Evolutionary conservation across 2,113 vertebrate genomes (phyloP), one percentile per base, ranked within the genome.

Genomic region (Perccottus glenii): DNA sequence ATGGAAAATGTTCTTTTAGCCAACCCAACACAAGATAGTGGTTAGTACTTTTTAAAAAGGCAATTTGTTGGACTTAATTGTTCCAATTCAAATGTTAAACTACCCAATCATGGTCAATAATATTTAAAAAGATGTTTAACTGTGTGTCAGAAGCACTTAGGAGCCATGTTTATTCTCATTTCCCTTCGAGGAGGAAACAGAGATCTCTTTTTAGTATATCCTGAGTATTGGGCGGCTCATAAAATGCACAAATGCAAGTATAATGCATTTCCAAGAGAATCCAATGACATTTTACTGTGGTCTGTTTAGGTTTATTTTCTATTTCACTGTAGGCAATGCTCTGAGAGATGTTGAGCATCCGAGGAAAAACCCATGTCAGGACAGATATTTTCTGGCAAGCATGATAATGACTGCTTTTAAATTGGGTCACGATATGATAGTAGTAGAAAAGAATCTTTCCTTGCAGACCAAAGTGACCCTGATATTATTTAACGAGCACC

Each of bases 401-500:
- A 40, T 59, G 48, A 7, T 56, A 61, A 72, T 14, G 45, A 53
- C 27, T 66, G 51, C 44, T 72, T 69, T 70, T 67, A 60, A 67
- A 15, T 56, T 69, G 48, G 19, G 66, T 59, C 51, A 49, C 61
- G 33, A 77, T 57, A 40, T 38, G 52, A 55, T 33, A 55, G 52
- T 27, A 27, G 5, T 5, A 19, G 5, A 51, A 45, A 56, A 47
- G 75, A 61, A 42, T 49, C 53, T 51, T 61, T 62, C 51, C 67
- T 60, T 73, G 7, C 16, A 67, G 80, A 66, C 60, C 52, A 27
- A 71, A 72, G 57, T 60, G 52, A 46, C 48, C 63, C 64, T 15
- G 12, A 44, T 57, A 61, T 62, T 42, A 64, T 74, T 88, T 85
- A 73, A 82, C 50, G 5, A 81, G 77, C 40, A 72, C 42, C 38